A percentile compares a stretch with the other conserved stretches of the same genome.
These are phyloP conservation scores for Lamellibrachia satsuma DNA, from an alignment of 2,888 invertebrate genomes.

Conservation along the genomic window DNA sequence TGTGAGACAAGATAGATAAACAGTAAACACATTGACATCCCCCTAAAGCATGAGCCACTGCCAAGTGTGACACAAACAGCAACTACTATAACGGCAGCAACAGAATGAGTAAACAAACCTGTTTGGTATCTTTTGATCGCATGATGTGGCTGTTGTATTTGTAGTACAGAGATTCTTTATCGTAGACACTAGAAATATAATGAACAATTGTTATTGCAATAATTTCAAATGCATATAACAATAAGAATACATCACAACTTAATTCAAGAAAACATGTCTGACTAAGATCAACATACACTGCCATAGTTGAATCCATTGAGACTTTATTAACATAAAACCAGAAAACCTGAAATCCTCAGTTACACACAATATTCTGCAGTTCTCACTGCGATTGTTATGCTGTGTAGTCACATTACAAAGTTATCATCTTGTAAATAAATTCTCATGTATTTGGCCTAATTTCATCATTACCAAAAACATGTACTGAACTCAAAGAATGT, in stretches of 20 bases:
- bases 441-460: not conserved
- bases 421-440: not conserved
- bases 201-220: not conserved
- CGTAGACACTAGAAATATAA: constrained; percentile 22
- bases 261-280: not conserved
- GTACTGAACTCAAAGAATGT: no score
- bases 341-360: not conserved
- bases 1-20: no score
- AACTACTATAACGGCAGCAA: not conserved
- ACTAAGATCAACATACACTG: not conserved
- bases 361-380: not conserved
- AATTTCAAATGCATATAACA: not conserved
- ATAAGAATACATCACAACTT: not conserved
- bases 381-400: not conserved
- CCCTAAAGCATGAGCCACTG: no score
- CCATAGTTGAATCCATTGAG: not conserved
- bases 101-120: constrained; percentile 42
- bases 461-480: not conserved
- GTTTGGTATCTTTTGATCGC: constrained; percentile 42
- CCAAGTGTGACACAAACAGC: no score
- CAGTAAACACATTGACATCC: no score
- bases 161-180: constrained; percentile 33
- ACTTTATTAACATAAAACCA: not conserved
- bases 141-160: constrained; percentile 30
- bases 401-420: not conserved